Evolutionary conservation across 2,797 vertebrate genomes (phyloP).

Genomic region (Cynodonichthys magdalenae): DNA sequence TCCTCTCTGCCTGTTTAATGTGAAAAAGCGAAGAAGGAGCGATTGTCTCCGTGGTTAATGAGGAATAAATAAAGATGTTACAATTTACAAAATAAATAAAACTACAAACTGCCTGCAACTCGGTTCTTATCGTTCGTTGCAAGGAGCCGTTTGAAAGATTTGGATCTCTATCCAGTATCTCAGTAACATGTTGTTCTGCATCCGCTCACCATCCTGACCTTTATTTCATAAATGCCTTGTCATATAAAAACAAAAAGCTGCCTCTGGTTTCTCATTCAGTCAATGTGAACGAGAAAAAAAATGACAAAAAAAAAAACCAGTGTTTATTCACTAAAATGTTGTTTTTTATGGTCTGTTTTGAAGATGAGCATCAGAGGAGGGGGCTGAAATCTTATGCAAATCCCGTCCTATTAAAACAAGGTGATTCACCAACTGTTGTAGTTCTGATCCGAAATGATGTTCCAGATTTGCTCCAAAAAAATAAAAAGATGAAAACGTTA

Average conservation of each 20-base stretch:
- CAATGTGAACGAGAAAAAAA: neutral
- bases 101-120: too few relatives aligned
- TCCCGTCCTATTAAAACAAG: neutral
- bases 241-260: slow-evolving; percentile 16
- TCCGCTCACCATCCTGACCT: slow-evolving; percentile 30
- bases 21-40: too few relatives aligned
- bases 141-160: too few relatives aligned
- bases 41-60: too few relatives aligned
- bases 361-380: neutral
- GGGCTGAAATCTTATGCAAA: neutral
- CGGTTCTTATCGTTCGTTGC: too few relatives aligned
- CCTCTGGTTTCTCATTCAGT: neutral
- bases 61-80: too few relatives aligned
- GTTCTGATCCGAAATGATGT: neutral
- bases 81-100: too few relatives aligned
- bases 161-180: slow-evolving; percentile 30
- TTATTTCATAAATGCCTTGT: slow-evolving; percentile 27
- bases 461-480: too few relatives aligned
- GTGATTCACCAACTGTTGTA: neutral
- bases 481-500: too few relatives aligned
- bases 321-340: neutral
- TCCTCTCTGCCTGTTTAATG: too few relatives aligned
- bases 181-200: slow-evolving; percentile 61
- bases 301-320: neutral
- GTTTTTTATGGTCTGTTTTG: neutral